A percentile compares a stretch with the other conserved stretches of the same genome.
phyloP scores from a whole-genome alignment of 2,113 vertebrate species.

The Marmota flaviventris region DNA sequence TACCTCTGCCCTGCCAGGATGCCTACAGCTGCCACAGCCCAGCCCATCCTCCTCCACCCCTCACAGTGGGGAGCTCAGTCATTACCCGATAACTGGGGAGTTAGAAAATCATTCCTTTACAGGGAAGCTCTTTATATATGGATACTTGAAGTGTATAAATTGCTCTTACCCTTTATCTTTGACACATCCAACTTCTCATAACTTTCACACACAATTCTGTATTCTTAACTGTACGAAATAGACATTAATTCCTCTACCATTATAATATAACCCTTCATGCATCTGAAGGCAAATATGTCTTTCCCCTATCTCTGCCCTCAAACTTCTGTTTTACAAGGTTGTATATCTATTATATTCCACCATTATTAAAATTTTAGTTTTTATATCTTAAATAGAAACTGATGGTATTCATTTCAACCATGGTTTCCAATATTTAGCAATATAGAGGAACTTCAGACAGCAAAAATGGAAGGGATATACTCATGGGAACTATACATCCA shows the following conservation, averaged over 20 bases:
- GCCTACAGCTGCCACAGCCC: too few species aligned
- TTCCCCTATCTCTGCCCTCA: not conserved
- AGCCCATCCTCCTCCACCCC: not conserved
- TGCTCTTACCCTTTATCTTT: not conserved
- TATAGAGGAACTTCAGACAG: not conserved
- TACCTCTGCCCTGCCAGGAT: not conserved
- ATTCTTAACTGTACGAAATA: not conserved
- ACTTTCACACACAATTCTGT: not conserved
- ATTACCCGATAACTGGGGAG: not conserved
- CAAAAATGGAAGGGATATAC: not conserved
- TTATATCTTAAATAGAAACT: not conserved
- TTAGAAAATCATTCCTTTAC: not conserved
- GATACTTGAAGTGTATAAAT: not conserved
- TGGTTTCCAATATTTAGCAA: not conserved
- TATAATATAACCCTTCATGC: not conserved
- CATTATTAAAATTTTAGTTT: conserved; percentile 1
- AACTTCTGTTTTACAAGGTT: not conserved
- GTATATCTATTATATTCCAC: not conserved
- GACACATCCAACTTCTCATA: not conserved
- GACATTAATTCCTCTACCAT: not conserved
- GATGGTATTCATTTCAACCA: not conserved
- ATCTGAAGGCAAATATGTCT: not conserved
- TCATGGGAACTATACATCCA: not conserved
- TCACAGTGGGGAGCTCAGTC: not conserved
- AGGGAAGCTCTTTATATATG: not conserved